Evolutionary conservation across 2,797 vertebrate genomes (phyloP).

Genomic region (Peromyscus eremicus): DNA sequence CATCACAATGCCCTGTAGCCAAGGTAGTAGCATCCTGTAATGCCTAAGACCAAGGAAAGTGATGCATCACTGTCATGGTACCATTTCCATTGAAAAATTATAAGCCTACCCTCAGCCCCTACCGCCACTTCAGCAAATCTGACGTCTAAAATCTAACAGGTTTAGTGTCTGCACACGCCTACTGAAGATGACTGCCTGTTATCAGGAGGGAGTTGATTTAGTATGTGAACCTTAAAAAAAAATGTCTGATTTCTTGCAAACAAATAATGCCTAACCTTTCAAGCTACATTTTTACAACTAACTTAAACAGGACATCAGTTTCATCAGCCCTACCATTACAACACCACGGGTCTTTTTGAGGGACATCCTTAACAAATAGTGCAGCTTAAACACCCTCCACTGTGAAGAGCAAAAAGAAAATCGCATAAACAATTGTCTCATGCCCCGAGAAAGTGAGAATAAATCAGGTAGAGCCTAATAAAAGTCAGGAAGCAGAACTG

Average conservation of each 20-base stretch:
- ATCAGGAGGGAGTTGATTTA: background rate
- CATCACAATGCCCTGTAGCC: background rate
- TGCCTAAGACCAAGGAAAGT: background rate
- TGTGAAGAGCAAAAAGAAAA: background rate
- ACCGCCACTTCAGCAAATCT: background rate
- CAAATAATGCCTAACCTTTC: constrained; percentile 27
- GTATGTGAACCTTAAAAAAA: constrained; percentile 12
- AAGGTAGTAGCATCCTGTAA: background rate
- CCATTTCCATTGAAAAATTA: background rate
- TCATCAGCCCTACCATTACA: background rate
- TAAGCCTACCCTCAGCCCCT: background rate
- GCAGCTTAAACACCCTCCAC: background rate
- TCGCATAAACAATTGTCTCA: background rate
- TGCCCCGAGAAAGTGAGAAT: background rate
- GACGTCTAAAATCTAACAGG: background rate
- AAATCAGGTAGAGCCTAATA: constrained; percentile 24
- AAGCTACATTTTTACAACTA: constrained; percentile 48
- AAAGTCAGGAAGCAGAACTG: constrained; percentile 5
- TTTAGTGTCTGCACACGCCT: background rate
- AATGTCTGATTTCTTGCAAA: constrained; percentile 30
- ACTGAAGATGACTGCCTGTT: background rate
- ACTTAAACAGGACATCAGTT: background rate
- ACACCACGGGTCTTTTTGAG: background rate
- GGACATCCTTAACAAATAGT: constrained; percentile 25
- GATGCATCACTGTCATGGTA: accelerated